A percentile compares a stretch with the other conserved stretches of the same genome.
phyloP scores from a whole-genome alignment of 2,888 invertebrate species.

The Penaeus monodon region DNA sequence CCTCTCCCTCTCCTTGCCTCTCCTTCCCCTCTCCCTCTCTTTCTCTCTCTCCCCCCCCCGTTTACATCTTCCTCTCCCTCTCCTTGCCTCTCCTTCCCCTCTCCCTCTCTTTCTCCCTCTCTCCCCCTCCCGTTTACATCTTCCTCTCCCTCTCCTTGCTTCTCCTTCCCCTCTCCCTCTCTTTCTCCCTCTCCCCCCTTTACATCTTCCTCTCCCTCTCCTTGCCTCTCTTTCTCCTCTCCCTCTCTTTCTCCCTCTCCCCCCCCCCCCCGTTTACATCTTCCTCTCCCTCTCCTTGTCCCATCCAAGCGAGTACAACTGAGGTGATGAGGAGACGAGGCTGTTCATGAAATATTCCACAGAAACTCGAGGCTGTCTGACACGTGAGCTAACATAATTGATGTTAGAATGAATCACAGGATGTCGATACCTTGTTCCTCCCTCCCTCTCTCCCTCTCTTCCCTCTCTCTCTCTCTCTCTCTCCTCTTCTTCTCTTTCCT shows the following conservation, averaged over 20 bases:
- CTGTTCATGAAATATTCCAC: too few relatives aligned
- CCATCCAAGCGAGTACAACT: background rate
- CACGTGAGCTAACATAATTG: too few relatives aligned
- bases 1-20: accelerated
- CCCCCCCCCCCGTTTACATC: background rate
- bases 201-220: background rate
- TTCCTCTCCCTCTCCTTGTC: background rate
- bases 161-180: background rate
- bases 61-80: too few relatives aligned
- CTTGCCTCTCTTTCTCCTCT: background rate
- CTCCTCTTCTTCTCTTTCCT: background rate
- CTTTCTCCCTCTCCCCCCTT: background rate
- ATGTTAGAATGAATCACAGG: too few relatives aligned
- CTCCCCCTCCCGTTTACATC: background rate
- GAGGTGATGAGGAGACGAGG: too few relatives aligned
- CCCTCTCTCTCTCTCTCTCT: background rate
- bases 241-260: background rate
- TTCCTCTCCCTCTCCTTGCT: background rate
- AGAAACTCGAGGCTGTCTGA: too few relatives aligned
- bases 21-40: background rate
- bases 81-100: background rate
- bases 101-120: background rate
- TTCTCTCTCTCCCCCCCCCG: background rate
- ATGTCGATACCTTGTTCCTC: background rate
- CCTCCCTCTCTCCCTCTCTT: background rate